Evolutionary conservation across 2,888 invertebrate genomes (phyloP).

Genomic region (Orchestes rusci): DNA sequence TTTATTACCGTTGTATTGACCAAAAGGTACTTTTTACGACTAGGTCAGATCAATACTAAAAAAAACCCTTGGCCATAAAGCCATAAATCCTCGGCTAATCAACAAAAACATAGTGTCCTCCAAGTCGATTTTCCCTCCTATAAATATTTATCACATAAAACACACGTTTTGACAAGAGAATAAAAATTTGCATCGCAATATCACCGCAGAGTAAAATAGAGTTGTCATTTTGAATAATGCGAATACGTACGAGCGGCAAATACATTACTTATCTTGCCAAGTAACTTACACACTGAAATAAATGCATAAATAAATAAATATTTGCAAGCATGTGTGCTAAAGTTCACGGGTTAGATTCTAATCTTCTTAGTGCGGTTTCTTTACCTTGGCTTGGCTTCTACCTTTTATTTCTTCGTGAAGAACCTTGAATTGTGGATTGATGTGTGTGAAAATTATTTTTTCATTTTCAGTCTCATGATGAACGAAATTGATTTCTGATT

Average conservation of each 20-base stretch:
- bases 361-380: conserved; percentile 28
- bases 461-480: no score
- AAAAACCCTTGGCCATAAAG: no score
- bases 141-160: conserved; percentile 14
- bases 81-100: no score
- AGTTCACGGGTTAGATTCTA: conserved; percentile 40
- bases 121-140: no score
- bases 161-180: conserved; percentile 16
- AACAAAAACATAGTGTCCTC: no score
- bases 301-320: conserved; percentile 30
- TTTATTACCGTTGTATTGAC: no score
- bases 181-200: conserved; percentile 22
- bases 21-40: no score
- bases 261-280: conserved; percentile 23
- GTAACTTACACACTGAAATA: conserved; percentile 22
- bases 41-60: no score
- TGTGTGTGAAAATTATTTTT: no score
- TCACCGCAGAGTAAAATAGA: conserved; percentile 21
- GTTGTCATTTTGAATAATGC: conserved; percentile 24
- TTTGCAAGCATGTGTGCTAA: conserved; percentile 39
- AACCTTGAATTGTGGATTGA: conserved; percentile 14
- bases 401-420: conserved; percentile 10
- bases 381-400: conserved; percentile 14
- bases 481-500: no score
- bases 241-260: conserved; percentile 14